phyloP scores from a whole-genome alignment of 1,140 invertebrate genomes.

The Drosophila eugracilis region DNA sequence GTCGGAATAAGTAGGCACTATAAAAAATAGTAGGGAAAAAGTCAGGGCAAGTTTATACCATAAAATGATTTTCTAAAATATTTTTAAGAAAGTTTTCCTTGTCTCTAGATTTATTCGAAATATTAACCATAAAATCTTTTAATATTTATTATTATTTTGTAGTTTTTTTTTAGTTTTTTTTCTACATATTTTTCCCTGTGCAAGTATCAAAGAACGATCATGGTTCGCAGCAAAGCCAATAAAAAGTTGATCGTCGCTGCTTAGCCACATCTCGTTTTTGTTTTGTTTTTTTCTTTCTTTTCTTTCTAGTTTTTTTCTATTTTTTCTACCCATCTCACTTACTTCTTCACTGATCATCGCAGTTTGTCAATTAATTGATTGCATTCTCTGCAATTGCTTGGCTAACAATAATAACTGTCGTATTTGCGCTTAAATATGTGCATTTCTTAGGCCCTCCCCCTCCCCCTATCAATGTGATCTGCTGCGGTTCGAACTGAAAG shows the following conservation, averaged over 20 bases:
- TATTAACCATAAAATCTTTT: neutral
- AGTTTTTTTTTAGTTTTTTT: neutral
- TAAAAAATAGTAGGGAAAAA: neutral
- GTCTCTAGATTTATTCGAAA: no score
- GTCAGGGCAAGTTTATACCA: neutral
- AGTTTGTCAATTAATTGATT: conserved; percentile 81
- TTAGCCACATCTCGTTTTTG: conserved; percentile 23
- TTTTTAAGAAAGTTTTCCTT: no score
- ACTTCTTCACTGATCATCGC: conserved; percentile 49
- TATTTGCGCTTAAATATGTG: conserved; percentile 80
- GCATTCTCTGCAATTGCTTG: conserved; percentile 58
- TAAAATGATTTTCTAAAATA: neutral
- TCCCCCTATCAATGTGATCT: conserved; percentile 4
- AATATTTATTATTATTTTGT: neutral
- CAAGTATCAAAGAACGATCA: conserved; percentile 5
- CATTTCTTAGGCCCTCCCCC: conserved; percentile 38
- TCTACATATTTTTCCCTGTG: neutral
- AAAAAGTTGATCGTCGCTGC: conserved; percentile 58
- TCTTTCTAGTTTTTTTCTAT: neutral
- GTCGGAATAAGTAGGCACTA: neutral
- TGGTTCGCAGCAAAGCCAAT: conserved; percentile 35
- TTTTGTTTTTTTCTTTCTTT: neutral
- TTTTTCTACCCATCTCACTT: conserved; percentile 1
- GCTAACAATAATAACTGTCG: conserved; percentile 77
- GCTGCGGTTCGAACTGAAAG: conserved; percentile 6